Conservation (phyloP, 2,113 vertebrate species). For the Potamarius usumacintae region DNA sequence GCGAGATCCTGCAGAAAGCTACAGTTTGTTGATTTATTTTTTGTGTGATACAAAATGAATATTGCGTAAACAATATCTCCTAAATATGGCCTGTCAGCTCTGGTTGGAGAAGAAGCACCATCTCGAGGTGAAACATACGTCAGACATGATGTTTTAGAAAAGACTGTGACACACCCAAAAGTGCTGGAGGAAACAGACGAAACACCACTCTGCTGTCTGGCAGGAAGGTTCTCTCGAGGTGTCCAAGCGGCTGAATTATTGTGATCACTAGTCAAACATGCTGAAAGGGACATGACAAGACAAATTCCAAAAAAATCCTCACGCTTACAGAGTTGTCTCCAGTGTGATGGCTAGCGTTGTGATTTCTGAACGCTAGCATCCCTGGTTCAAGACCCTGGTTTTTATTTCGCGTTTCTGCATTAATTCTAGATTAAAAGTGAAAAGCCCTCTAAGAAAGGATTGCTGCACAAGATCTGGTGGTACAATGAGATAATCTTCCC, state of each 20-base stretch:
- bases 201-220: not conserved
- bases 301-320: not conserved
- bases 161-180: not conserved
- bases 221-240: not conserved
- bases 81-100: not conserved
- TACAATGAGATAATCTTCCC: not conserved
- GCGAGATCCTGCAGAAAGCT: not conserved
- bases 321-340: rapidly evolving
- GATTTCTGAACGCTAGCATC: not conserved
- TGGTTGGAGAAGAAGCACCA: not conserved
- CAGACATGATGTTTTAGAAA: not conserved
- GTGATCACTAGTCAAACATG: not conserved
- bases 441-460: not conserved
- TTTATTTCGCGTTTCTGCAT: not conserved
- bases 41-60: not conserved
- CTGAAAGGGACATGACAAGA: not conserved
- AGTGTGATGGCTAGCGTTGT: not conserved
- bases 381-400: not conserved
- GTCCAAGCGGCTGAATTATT: not conserved
- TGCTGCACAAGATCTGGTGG: not conserved
- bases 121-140: not conserved
- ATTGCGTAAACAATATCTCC: not conserved
- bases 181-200: not conserved
- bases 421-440: not conserved
- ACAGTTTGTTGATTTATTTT: not conserved